Conservation (phyloP, 2,888 invertebrate genomes). For the Drepana falcataria region DNA sequence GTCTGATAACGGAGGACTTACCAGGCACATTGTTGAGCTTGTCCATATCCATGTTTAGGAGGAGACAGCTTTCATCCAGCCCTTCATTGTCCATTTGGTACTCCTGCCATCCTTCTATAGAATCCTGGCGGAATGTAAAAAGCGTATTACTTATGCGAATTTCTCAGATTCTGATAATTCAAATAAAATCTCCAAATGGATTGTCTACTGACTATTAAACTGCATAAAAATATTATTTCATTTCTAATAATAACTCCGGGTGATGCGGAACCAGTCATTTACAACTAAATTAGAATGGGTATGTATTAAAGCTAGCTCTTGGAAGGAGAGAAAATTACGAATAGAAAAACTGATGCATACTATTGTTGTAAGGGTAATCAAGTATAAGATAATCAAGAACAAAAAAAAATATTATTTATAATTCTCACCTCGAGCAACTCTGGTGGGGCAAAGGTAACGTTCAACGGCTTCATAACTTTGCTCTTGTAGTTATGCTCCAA, state of each 20-base stretch:
- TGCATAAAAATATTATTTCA: no score
- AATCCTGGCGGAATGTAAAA: conserved; percentile 42
- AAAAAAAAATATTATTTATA: neutral
- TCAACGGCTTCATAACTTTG: conserved; percentile 88
- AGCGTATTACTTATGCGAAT: neutral
- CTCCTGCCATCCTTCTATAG: conserved; percentile 70
- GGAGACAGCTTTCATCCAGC: conserved; percentile 67
- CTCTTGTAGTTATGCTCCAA: conserved; percentile 93
- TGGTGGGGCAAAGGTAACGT: conserved; percentile 92
- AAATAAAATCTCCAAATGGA: no score
- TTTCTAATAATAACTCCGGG: no score
- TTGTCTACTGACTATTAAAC: no score
- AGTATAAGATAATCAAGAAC: no score
- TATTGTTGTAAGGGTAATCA: no score
- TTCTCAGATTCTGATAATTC: no score
- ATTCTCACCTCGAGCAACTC: conserved; percentile 86
- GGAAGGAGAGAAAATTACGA: no score
- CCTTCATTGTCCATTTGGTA: conserved; percentile 62
- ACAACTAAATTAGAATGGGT: no score
- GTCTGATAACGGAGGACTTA: conserved; percentile 23
- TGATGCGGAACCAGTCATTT: no score
- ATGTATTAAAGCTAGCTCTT: no score
- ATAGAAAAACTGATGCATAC: no score
- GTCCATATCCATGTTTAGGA: conserved; percentile 64
- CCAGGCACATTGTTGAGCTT: conserved; percentile 52